Evolutionary conservation across 2,888 invertebrate species (phyloP), one percentile per base, ranked within the genome.

Genomic region (Sminthurinus aureus): DNA sequence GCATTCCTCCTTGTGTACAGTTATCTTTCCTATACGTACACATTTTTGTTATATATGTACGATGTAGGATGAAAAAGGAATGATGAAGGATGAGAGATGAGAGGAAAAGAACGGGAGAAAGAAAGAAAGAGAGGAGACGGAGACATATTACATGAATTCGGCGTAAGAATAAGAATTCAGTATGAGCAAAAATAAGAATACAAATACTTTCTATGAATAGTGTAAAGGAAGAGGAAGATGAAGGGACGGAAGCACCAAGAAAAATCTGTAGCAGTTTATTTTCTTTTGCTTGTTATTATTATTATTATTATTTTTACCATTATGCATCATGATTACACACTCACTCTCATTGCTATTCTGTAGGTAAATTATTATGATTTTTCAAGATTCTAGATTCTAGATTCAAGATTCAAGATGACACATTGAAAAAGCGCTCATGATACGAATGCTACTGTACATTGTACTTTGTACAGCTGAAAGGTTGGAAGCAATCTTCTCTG

Each of bases 51-150:
- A n/a, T n/a, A n/a, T n/a, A n/a, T n/a, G n/a, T n/a, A n/a, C n/a
- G 58, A 6, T 58, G 26, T 73, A 26, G 24, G 15, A 24, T 69
- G 22, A 24, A 26, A 24, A 24, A 73, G 73, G 15, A 73, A 22
- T 26, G 38, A 73, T 38, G 38, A 38, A 1, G 38, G 38, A 38
- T 38, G 38, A 38, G 38, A 38, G 38, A 38, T 1, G 38, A 38
- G 6, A 84, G 84, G 20, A 75, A 20, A 15, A 58, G 58, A 81
- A 58, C 20, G 24, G 38, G 24, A 67, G 15, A 67, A 11, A 38
- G 84, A 84, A 80, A 84, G 86, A 84, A 83, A 83, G 76, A 85
- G 85, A 86, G 83, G 81, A 66, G 85, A 85, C 84, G 83, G 82
- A 85, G 86, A 85, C 85, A 86, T 85, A 86, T 85, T 85, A 85